Evolutionary conservation across 2,113 vertebrate genomes (phyloP).

Genomic region (Orycteropus afer): DNA sequence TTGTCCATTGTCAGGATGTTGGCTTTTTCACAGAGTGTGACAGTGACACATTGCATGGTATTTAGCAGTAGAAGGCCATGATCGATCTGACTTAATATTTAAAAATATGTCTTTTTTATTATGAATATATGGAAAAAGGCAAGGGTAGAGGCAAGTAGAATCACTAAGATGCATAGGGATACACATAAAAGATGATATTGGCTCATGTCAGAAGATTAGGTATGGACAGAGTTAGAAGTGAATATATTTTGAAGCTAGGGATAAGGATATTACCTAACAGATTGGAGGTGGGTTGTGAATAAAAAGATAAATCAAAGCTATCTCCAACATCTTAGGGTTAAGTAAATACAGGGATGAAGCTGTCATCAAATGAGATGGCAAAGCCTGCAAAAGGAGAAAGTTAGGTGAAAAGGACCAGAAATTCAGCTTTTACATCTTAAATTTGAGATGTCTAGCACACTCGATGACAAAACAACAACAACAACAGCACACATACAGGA

Average conservation of each 20-base stretch:
- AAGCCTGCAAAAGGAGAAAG: neutral
- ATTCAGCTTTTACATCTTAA: neutral
- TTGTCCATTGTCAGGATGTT: neutral
- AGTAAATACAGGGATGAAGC: neutral
- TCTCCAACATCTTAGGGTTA: neutral
- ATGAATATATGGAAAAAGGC: neutral
- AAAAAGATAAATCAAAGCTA: neutral
- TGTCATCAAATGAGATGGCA: neutral
- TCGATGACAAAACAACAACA: too few species aligned
- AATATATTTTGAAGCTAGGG: neutral
- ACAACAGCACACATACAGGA: too few species aligned
- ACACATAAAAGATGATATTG: neutral
- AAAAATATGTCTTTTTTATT: neutral
- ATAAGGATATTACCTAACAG: neutral
- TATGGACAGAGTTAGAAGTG: neutral
- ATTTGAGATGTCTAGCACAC: neutral
- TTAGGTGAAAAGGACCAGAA: neutral
- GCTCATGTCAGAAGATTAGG: neutral
- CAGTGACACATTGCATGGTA: neutral
- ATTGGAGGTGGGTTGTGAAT: neutral
- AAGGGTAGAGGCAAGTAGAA: neutral
- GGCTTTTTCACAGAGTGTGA: neutral
- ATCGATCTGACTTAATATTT: neutral
- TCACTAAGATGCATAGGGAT: neutral
- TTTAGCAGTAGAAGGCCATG: neutral